Conservation (phyloP, 2,113 vertebrate species). For the Grammomys surdaster region DNA sequence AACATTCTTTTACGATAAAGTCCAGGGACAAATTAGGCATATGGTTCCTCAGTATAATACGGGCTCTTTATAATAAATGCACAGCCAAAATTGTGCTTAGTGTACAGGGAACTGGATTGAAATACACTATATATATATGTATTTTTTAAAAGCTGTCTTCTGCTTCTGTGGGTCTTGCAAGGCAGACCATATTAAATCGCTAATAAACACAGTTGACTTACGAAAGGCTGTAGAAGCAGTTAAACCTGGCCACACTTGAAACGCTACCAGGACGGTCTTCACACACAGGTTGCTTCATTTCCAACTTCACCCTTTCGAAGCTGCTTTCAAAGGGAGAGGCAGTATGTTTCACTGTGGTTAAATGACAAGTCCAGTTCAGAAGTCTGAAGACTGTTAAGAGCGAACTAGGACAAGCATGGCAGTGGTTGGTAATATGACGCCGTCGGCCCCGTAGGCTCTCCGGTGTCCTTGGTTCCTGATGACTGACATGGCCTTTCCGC, state of each 20-base stretch:
- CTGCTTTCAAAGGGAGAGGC: background rate
- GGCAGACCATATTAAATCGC: background rate
- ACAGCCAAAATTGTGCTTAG: background rate
- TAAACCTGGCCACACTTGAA: background rate
- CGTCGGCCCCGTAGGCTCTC: background rate
- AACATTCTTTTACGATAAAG: background rate
- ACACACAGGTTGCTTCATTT: background rate
- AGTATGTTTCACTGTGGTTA: background rate
- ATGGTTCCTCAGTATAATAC: background rate
- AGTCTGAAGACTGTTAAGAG: background rate
- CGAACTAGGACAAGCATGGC: background rate
- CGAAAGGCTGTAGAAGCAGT: background rate
- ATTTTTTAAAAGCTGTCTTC: background rate
- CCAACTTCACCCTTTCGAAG: background rate
- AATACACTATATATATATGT: background rate
- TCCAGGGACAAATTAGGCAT: background rate
- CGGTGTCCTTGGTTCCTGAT: background rate
- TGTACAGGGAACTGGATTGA: background rate
- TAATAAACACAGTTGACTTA: background rate
- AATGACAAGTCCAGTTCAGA: background rate
- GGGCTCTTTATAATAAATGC: background rate
- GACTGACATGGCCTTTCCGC: background rate
- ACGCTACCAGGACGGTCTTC: background rate
- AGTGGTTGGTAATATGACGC: background rate
- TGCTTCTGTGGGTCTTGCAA: background rate